Evolutionary conservation across 30 jellyfish, hydroid and myxozoan genomes (phyloP), one percentile per base, ranked within the genome.

Genomic region (Chrysaora quinquecirrha): DNA sequence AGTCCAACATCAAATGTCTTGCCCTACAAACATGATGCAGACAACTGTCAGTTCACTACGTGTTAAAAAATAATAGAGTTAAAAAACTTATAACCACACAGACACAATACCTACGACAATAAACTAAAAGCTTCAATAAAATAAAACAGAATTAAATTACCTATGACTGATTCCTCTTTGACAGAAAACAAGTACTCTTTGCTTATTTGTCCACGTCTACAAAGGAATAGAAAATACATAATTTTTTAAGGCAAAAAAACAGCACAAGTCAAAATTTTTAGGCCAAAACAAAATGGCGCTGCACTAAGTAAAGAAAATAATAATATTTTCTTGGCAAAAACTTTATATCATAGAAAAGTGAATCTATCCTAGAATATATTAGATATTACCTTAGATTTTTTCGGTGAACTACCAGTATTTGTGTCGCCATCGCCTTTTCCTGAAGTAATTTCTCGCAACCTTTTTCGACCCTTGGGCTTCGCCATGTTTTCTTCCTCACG

Each of bases 1-100:
- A 77, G 52, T 93, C 98, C 50, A 93, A 87, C 98, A 93, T 93
- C 80, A 93, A 82, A 82, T 93, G 98, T 25, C 98, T 82, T 75
- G 94, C 98, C 48, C 98, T 93, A 61, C 16, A 67, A 34, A 81
- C 49, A 3, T 4, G n/a, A 64, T 7, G 43, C 38, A 0, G 12
- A 12, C n/a, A 48, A 48, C n/a, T n/a, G 12, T n/a, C n/a, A 48
- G n/a, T 48, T 12, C 62, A 48, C 62, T 48, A 11, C 18, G 62
- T 48, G 18, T 11, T n/a, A 48, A 48, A 12, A 11, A n/a, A n/a
- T 11, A 11, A 11, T 11, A 11, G 12, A n/a, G n/a, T n/a, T n/a
- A n/a, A n/a, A n/a, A n/a, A n/a, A n/a, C n/a, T n/a, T n/a, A n/a
- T n/a, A n/a, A n/a, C n/a, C n/a, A n/a, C n/a, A n/a, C n/a, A n/a